Base-by-base conservation (phyloP, 2,888 invertebrate species). In the Euclidia mi region DNA sequence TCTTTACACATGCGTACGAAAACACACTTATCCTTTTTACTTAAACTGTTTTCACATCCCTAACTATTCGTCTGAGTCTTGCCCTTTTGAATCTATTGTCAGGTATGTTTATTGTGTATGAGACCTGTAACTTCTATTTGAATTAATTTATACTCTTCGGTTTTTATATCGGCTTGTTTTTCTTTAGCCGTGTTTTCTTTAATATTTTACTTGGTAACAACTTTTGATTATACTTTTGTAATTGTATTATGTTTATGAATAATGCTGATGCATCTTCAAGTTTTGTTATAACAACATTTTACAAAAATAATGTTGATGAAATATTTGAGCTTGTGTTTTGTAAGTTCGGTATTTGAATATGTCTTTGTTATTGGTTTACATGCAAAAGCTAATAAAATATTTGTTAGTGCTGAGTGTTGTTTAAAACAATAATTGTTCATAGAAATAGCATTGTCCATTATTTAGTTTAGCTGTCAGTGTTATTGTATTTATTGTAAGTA, bases 21-120 rank as follows among this genome's bases (percentile, higher is more conserved):
- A 91, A 92, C 89, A 91, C 90, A 91, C 88, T 90, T 90, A 91
- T 90, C 91, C 90, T 88, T 92, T 91, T 85, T 88, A 88, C 87
- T 88, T 90, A 88, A 90, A 90, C 90, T 89, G 89, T 90, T 91
- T 89, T 90, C 88, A 86, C 84, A 85, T 86, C 85, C 85, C 81
- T 80, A 85, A 88, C 87, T 86, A 85, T 87, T 85, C 73, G 81
- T 76, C 69, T 73, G 78, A 85, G 82, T 82, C 79, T 82, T 82
- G 80, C 76, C 87, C 85, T 81, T 84, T 88, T 87, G 80, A 79
- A 79, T 79, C 72, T 73, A 73, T 77, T 78, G 81, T 77, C 76
- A 79, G 77, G 79, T 81, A 72, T 72, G 49, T 73, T 70, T 72
- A 72, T 73, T 63, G 67, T 60, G 62, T 73, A 61, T 64, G 61